phyloP scores from a whole-genome alignment of 2,888 invertebrate genomes.

The Ariolimax columbianus region DNA sequence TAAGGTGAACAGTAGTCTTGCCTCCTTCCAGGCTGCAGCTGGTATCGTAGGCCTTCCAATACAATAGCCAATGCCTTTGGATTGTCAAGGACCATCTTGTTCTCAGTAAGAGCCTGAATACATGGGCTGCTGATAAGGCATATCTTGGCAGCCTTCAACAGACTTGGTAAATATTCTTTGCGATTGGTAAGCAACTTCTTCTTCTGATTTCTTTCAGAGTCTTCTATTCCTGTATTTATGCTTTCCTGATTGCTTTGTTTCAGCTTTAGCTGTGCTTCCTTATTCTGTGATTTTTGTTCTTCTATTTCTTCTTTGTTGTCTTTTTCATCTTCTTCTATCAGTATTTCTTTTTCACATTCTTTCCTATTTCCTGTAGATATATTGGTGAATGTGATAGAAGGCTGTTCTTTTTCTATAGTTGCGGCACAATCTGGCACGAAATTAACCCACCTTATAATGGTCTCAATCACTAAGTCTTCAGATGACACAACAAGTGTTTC shows the following conservation, averaged over 20 bases:
- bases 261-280: too few species aligned
- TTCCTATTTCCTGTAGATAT: too few species aligned
- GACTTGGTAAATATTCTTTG: background rate
- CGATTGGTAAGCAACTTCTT: background rate
- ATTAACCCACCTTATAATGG: slow-evolving; percentile 19
- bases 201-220: background rate
- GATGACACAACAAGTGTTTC: slow-evolving; percentile 18
- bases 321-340: too few species aligned
- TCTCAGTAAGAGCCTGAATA: slow-evolving; percentile 17
- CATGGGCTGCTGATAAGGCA: slow-evolving; percentile 24
- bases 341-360: too few species aligned
- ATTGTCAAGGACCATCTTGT: background rate
- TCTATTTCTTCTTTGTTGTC: too few species aligned
- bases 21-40: slow-evolving; percentile 31
- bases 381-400: background rate
- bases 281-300: too few species aligned
- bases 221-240: background rate
- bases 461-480: slow-evolving; percentile 28
- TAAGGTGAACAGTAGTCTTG: slow-evolving; percentile 24
- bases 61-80: slow-evolving; percentile 3
- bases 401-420: background rate
- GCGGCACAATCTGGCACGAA: background rate
- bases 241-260: background rate
- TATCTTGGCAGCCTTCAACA: slow-evolving; percentile 13
- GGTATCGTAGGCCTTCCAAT: slow-evolving; percentile 10